Evolutionary conservation across 2,888 invertebrate genomes (phyloP), one percentile per base, ranked within the genome.

Genomic region (Pyrochroa serraticornis): DNA sequence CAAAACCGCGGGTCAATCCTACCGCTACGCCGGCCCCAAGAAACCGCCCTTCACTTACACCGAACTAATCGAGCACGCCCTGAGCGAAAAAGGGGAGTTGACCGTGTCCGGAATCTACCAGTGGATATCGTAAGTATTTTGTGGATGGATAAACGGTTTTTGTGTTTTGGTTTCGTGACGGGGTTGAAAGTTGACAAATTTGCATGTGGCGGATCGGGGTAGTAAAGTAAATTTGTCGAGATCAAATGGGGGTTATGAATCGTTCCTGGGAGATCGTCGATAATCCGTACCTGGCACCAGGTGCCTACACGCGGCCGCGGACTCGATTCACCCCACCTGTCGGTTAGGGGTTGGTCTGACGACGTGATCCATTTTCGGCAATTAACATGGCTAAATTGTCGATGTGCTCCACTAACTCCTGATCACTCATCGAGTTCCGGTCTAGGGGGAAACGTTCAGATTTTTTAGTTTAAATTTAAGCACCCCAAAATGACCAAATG

Each of bases 21-120:
- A 71, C 49, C 76, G 77, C 36, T 78, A 77, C 67, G 78, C 73
- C 38, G 85, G 85, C 59, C 84, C 84, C 46, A 89, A 87, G 74
- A 95, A 95, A 73, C 94, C 94, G 12, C 92, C 93, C 0, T 93
- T 91, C 74, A 95, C 94, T 0, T 95, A 94, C 73, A 94, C 94
- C 1, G 94, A 95, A 79, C 83, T 95, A 68, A 94, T 95, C 68
- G 93, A 94, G 78, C 87, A 91, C 72, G 94, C 94, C 39, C 80
- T 95, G 60, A 85, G 88, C 68, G 94, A 94, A 77, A 90, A 88
- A 72, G 91, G 93, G 50, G 92, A 93, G 80, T 80, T 95, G 62
- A 94, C 94, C 0, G 94, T 94, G 33, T 93, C 93, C 5, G 94
- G 91, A 50, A 94, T 95, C 69, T 95, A 95, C 78, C 90, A 91